A percentile compares a stretch with the other conserved stretches of the same genome.
phyloP scores from a whole-genome alignment of 2,113 vertebrate genomes.

The Ammodytes dubius region DNA sequence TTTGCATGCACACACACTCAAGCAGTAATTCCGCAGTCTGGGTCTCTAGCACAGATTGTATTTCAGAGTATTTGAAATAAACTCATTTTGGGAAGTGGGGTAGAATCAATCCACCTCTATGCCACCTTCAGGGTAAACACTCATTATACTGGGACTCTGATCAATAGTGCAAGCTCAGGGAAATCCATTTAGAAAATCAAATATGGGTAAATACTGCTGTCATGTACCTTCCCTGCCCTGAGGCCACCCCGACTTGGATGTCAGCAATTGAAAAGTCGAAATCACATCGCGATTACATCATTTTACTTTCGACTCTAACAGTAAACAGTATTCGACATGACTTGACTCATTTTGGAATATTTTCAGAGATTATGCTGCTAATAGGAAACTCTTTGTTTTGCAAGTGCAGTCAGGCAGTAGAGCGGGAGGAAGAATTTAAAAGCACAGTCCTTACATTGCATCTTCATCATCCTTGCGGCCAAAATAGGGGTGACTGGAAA shows the following conservation, averaged over 20 bases:
- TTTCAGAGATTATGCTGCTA: slow-evolving; percentile 34
- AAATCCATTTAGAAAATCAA: slow-evolving; percentile 81
- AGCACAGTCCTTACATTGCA: slow-evolving; percentile 88
- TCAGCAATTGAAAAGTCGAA: slow-evolving; percentile 45
- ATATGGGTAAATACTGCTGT: slow-evolving; percentile 81
- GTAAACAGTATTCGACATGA: slow-evolving; percentile 11
- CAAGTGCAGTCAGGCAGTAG: not conserved
- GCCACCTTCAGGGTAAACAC: slow-evolving; percentile 78
- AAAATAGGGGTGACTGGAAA: slow-evolving; percentile 94
- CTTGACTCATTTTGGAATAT: slow-evolving; percentile 26
- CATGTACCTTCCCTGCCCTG: slow-evolving; percentile 55
- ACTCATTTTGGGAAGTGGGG: slow-evolving; percentile 53
- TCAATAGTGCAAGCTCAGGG: slow-evolving; percentile 78
- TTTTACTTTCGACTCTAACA: slow-evolving; percentile 9
- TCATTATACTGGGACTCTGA: slow-evolving; percentile 71
- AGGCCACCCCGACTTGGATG: slow-evolving; percentile 53
- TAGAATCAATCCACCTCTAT: slow-evolving; percentile 76
- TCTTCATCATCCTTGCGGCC: slow-evolving; percentile 91
- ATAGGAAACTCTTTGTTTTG: not conserved
- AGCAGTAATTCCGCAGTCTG: not conserved
- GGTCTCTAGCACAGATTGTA: slow-evolving; percentile 27
- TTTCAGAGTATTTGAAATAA: slow-evolving; percentile 59
- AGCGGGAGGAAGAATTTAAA: slow-evolving; percentile 4
- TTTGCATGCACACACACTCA: slow-evolving; percentile 1
- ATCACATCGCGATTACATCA: not conserved